Percentiles rank a stretch among this genome's conserved stretches.
Conservation (phyloP, 2,888 invertebrate species). For the Cheilosia vulpina region DNA sequence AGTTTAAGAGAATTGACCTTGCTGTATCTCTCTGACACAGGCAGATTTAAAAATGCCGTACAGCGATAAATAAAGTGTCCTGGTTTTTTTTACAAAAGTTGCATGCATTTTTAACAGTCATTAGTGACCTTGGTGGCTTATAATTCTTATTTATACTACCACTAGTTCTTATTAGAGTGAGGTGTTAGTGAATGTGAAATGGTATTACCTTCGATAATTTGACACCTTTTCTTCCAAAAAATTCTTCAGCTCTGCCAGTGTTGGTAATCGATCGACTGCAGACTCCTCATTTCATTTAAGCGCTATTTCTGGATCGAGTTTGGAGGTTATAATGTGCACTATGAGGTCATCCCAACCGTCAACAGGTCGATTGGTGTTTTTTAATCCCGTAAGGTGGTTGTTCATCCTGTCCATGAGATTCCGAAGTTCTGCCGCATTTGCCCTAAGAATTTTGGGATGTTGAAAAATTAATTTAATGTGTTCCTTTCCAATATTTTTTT, state of each 20-base stretch:
- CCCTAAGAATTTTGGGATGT: conserved; percentile 39
- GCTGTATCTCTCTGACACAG: conserved; percentile 15
- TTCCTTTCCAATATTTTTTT: conserved; percentile 52
- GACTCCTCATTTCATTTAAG: conserved; percentile 53
- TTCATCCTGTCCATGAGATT: conserved; percentile 65
- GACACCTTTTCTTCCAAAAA: conserved; percentile 53
- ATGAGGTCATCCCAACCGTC: conserved; percentile 54
- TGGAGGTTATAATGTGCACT: conserved; percentile 45
- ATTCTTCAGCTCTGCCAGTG: conserved; percentile 36
- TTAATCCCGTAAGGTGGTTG: conserved; percentile 55
- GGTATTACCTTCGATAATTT: conserved; percentile 64
- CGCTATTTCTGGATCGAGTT: conserved; percentile 49
- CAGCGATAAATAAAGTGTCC: conserved; percentile 50
- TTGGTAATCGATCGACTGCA: conserved; percentile 39
- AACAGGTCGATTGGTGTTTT: conserved; percentile 53
- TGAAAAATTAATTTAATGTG: conserved; percentile 56
- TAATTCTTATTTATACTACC: conserved; percentile 27
- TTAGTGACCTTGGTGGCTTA: conserved; percentile 20
- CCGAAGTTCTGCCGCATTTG: too few species aligned
- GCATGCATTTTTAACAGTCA: conserved; percentile 42
- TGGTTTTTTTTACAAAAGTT: conserved; percentile 31
- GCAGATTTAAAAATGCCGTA: conserved; percentile 43
- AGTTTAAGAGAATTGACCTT: conserved; percentile 30
- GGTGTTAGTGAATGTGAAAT: conserved; percentile 12
- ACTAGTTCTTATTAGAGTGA: conserved; percentile 20